Conservation (phyloP, 1,140 invertebrate species). For the Pseudomyrmex gracilis region DNA sequence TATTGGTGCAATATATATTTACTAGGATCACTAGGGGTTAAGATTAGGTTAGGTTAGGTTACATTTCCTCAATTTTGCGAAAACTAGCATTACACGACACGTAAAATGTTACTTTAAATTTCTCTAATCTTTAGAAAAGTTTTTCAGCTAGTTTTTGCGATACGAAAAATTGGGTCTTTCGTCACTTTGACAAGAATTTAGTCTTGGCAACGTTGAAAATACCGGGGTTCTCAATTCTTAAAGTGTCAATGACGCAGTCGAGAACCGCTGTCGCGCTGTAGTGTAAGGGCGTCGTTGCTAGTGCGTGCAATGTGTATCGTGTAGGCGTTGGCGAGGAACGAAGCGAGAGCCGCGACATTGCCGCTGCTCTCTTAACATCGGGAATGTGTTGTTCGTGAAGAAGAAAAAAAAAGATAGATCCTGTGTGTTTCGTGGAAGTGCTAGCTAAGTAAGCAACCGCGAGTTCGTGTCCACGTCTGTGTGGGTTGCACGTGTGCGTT, state of each 20-base stretch:
- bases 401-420: constrained; percentile 67
- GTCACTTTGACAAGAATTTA: too few species aligned
- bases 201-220: not conserved
- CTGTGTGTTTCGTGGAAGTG: constrained; percentile 36
- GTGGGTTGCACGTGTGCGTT: not conserved
- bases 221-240: constrained; percentile 29
- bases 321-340: constrained; percentile 82
- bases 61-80: too few species aligned
- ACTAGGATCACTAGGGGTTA: too few species aligned
- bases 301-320: constrained; percentile 82
- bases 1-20: too few species aligned
- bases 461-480: too few species aligned
- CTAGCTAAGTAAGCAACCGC: too few species aligned
- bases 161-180: too few species aligned
- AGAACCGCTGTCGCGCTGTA: constrained; percentile 72
- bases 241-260: constrained; percentile 17
- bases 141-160: too few species aligned
- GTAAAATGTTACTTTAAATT: too few species aligned
- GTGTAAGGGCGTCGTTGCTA: constrained; percentile 80
- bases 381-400: constrained; percentile 71
- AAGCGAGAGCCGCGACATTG: constrained; percentile 64
- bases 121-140: too few species aligned
- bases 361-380: constrained; percentile 20
- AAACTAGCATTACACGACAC: too few species aligned
- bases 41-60: too few species aligned